Percentiles rank a stretch among this genome's conserved stretches.
These are phyloP conservation scores for Conger conger DNA, from an alignment of 2,113 vertebrate species.

Conservation along the genomic window DNA sequence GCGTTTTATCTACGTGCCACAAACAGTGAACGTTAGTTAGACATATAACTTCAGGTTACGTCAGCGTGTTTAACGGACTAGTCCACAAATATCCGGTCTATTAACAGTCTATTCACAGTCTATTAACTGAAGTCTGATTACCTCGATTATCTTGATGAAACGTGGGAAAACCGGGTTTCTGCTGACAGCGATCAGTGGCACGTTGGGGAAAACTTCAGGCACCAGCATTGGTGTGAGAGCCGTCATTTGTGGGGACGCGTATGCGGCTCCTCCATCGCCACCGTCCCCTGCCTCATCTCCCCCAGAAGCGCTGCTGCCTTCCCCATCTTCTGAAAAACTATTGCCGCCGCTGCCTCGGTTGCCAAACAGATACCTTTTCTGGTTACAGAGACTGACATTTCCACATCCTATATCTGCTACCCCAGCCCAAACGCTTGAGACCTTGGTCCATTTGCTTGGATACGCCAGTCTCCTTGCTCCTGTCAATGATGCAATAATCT, in stretches of 20 bases:
- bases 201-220: slow-evolving; percentile 89
- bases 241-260: slow-evolving; percentile 74
- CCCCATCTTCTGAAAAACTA: slow-evolving; percentile 66
- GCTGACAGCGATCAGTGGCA: slow-evolving; percentile 88
- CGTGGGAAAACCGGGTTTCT: slow-evolving; percentile 94
- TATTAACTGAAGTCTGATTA: slow-evolving; percentile 46
- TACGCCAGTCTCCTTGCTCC: slow-evolving; percentile 31
- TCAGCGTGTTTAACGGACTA: too few relatives aligned
- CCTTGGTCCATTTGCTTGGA: slow-evolving; percentile 49
- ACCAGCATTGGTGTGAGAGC: slow-evolving; percentile 90
- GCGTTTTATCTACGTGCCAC: too few relatives aligned
- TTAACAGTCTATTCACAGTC: not conserved
- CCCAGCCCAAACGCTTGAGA: slow-evolving; percentile 13
- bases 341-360: slow-evolving; percentile 66
- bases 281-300: slow-evolving; percentile 37
- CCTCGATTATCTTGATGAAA: slow-evolving; percentile 98
- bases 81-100: too few relatives aligned
- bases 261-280: slow-evolving; percentile 44
- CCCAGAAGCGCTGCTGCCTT: slow-evolving; percentile 49
- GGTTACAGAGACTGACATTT: slow-evolving; percentile 1
- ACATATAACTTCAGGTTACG: too few relatives aligned
- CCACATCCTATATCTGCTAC: not conserved
- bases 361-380: slow-evolving; percentile 49
- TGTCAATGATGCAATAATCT: slow-evolving; percentile 23
- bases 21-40: too few relatives aligned